These are phyloP conservation scores for Isaurus tuberculatus DNA, from an alignment of 92 coral and sea anemone species.

Conservation along the genomic window DNA sequence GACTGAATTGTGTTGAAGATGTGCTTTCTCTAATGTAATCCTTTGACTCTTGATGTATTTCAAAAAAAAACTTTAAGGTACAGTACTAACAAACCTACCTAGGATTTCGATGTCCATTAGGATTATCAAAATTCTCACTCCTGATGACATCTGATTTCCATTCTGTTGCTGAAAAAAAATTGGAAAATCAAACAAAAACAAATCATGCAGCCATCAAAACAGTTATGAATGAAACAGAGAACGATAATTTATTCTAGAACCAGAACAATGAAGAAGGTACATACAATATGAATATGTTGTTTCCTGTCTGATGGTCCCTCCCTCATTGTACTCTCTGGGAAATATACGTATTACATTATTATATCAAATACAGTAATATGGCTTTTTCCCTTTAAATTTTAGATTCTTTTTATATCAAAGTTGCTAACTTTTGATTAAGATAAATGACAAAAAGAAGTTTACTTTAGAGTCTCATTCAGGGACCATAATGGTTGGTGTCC, in stretches of 20 bases:
- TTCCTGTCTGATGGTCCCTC: conserved; percentile 84
- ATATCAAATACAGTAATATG: too few relatives aligned
- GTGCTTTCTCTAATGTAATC: too few relatives aligned
- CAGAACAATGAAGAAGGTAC: conserved; percentile 19
- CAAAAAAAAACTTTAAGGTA: background rate
- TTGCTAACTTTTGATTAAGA: too few relatives aligned
- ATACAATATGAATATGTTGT: conserved; percentile 92
- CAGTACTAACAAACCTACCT: conserved; percentile 45
- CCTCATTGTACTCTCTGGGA: conserved; percentile 84
- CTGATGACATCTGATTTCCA: conserved; percentile 79
- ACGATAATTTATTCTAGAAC: background rate
- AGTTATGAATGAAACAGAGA: background rate
- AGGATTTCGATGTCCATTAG: conserved; percentile 87
- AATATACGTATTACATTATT: background rate
- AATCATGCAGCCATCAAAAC: too few relatives aligned
- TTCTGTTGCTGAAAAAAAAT: conserved; percentile 65
- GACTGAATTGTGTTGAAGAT: background rate
- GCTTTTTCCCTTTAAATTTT: too few relatives aligned
- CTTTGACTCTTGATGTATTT: too few relatives aligned
- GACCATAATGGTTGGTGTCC: too few relatives aligned
- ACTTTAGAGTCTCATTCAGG: too few relatives aligned
- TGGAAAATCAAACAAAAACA: background rate
- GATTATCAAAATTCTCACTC: conserved; percentile 83
- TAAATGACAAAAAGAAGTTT: too few relatives aligned
- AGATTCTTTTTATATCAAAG: too few relatives aligned